phyloP scores from a whole-genome alignment of 2,888 invertebrate genomes.

The Pristionchus mayeri region DNA sequence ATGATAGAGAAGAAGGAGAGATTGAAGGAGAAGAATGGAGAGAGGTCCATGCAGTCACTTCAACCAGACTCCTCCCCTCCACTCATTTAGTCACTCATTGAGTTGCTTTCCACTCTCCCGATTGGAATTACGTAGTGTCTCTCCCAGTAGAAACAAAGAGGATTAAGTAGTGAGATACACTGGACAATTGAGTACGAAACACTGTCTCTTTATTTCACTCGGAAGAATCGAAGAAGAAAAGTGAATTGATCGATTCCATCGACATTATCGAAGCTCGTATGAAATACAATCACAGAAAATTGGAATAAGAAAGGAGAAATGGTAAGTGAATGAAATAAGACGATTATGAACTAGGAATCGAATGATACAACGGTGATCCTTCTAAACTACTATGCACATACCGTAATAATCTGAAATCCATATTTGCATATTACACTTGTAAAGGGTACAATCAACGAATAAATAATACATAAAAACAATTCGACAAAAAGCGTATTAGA shows the following conservation, averaged over 20 bases:
- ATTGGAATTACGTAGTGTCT: neutral
- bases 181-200: neutral
- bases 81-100: neutral
- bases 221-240: neutral
- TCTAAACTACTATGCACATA: neutral
- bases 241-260: conserved; percentile 9
- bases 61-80: neutral
- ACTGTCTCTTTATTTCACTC: conserved; percentile 30
- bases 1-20: neutral
- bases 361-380: neutral
- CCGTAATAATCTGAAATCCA: neutral
- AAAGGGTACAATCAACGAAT: neutral
- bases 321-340: conserved; percentile 12
- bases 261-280: neutral
- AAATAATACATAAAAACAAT: neutral
- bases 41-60: neutral
- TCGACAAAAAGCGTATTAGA: too few species aligned
- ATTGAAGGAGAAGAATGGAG: neutral
- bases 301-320: conserved; percentile 23
- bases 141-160: neutral
- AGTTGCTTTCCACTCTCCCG: neutral
- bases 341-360: neutral
- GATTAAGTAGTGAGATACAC: neutral
- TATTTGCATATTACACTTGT: neutral
- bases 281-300: conserved; percentile 14